A percentile compares a stretch with the other conserved stretches of the same genome.
These are phyloP conservation scores for Enteromius unitaeniatus DNA, from an alignment of 2,797 vertebrate species.

Conservation along the genomic window DNA sequence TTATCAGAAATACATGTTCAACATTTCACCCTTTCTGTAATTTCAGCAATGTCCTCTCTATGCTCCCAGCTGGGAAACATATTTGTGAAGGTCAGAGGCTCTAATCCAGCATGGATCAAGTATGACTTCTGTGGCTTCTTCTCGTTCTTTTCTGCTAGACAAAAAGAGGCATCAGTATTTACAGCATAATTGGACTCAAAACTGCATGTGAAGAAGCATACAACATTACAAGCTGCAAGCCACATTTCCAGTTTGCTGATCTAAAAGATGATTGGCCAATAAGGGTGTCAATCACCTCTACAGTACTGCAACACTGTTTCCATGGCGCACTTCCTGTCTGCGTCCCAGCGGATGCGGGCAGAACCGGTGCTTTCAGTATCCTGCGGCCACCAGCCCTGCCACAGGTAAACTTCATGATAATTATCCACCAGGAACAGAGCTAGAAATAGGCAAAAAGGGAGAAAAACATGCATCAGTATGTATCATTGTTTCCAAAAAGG, in stretches of 20 bases:
- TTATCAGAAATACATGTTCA: background rate
- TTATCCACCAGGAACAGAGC: slow-evolving; percentile 97
- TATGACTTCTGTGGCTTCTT: slow-evolving; percentile 96
- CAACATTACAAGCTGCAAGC: background rate
- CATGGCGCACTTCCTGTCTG: slow-evolving; percentile 95
- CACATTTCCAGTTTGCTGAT: background rate
- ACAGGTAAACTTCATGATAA: slow-evolving; percentile 98
- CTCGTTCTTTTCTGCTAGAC: slow-evolving; percentile 85
- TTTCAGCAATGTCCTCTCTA: slow-evolving; percentile 94
- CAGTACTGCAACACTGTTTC: slow-evolving; percentile 98
- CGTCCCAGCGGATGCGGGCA: slow-evolving; percentile 93
- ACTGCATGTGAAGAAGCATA: background rate
- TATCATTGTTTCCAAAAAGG: background rate
- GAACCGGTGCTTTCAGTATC: slow-evolving; percentile 92
- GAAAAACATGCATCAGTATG: background rate
- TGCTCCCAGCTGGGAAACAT: slow-evolving; percentile 99
- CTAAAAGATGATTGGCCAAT: background rate
- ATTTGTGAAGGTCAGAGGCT: slow-evolving; percentile 98
- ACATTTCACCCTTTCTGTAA: slow-evolving; percentile 91
- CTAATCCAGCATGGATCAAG: slow-evolving; percentile 95
- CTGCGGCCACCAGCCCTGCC: slow-evolving; percentile 99
- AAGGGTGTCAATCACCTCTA: slow-evolving; percentile 79
- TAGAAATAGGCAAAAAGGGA: slow-evolving; percentile 56
- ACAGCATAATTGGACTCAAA: background rate
- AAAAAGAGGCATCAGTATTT: background rate